A percentile compares a stretch with the other conserved stretches of the same genome.
Evolutionary conservation across 2,797 vertebrate genomes (phyloP).

Genomic region (Cirrhinus molitorella): DNA sequence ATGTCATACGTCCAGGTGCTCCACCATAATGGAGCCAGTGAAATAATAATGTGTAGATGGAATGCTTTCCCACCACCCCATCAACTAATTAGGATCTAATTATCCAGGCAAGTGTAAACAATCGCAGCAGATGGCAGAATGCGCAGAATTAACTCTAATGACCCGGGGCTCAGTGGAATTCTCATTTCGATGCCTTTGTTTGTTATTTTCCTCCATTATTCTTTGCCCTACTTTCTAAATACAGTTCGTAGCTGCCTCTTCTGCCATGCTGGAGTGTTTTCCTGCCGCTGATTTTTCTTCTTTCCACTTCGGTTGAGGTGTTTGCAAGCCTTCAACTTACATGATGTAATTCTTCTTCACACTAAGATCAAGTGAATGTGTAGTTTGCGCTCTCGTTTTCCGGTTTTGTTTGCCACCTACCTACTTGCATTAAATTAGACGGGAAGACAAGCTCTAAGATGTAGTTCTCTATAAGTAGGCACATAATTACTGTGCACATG

Average conservation of each 20-base stretch:
- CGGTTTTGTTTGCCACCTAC: conserved; percentile 47
- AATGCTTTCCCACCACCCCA: conserved; percentile 81
- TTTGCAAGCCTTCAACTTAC: conserved; percentile 51
- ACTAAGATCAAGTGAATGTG: conserved; percentile 62
- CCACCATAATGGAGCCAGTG: conserved; percentile 66
- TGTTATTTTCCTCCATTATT: conserved; percentile 82
- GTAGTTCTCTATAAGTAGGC: conserved; percentile 34
- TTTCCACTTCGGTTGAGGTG: conserved; percentile 58
- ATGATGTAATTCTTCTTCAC: conserved; percentile 69
- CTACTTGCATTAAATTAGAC: conserved; percentile 43
- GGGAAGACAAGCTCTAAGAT: conserved; percentile 26
- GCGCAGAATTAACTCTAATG: conserved; percentile 86
- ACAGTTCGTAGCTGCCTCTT: conserved; percentile 76
- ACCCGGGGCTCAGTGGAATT: conserved; percentile 84
- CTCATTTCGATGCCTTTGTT: conserved; percentile 81
- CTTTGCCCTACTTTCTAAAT: conserved; percentile 83
- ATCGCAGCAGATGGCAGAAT: conserved; percentile 92
- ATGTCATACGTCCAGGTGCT: conserved; percentile 69
- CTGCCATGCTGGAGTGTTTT: conserved; percentile 66
- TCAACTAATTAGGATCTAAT: conserved; percentile 97
- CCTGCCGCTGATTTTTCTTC: conserved; percentile 58
- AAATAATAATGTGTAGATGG: conserved; percentile 71
- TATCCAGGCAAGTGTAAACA: conserved; percentile 94
- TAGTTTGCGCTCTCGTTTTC: conserved; percentile 55
- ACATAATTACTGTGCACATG: conserved; percentile 46